Conservation (phyloP, 2,888 invertebrate species). For the Linyphia triangularis region DNA sequence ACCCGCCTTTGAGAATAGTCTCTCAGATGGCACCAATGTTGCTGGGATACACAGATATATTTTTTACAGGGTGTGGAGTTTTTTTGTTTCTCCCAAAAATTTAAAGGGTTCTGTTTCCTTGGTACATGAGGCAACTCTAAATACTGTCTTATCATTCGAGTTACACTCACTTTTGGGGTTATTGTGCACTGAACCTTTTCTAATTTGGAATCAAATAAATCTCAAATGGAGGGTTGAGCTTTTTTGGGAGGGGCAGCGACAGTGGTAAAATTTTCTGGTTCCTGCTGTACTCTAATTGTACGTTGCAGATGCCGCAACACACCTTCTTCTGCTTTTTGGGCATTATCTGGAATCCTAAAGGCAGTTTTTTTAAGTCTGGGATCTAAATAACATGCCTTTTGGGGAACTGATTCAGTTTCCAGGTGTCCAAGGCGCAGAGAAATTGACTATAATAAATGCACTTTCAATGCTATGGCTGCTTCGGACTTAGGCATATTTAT, state of each 20-base stretch:
- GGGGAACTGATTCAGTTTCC: not conserved
- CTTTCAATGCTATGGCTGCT: too few relatives aligned
- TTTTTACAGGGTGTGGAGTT: not conserved
- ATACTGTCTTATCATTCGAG: not conserved
- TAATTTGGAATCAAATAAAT: not conserved
- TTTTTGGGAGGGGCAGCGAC: too few relatives aligned
- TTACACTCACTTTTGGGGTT: not conserved
- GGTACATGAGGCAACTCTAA: not conserved
- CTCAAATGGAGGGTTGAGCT: not conserved
- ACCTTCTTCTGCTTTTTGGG: not conserved
- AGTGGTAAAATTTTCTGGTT: too few relatives aligned
- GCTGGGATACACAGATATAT: not conserved
- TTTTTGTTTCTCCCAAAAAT: not conserved
- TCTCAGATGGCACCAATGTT: conserved; percentile 1
- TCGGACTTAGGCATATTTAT: too few relatives aligned
- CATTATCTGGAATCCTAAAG: not conserved
- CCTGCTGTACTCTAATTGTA: not conserved
- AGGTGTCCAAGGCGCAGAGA: not conserved
- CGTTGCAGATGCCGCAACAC: not conserved
- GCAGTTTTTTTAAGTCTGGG: not conserved
- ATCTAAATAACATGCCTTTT: not conserved
- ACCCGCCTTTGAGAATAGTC: not conserved
- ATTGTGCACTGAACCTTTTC: not conserved
- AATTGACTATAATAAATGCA: not conserved
- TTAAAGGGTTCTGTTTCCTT: not conserved